A percentile compares a stretch with the other conserved stretches of the same genome.
Evolutionary conservation across 2,113 vertebrate genomes (phyloP).

Genomic region (Corythornis madagascariensis): DNA sequence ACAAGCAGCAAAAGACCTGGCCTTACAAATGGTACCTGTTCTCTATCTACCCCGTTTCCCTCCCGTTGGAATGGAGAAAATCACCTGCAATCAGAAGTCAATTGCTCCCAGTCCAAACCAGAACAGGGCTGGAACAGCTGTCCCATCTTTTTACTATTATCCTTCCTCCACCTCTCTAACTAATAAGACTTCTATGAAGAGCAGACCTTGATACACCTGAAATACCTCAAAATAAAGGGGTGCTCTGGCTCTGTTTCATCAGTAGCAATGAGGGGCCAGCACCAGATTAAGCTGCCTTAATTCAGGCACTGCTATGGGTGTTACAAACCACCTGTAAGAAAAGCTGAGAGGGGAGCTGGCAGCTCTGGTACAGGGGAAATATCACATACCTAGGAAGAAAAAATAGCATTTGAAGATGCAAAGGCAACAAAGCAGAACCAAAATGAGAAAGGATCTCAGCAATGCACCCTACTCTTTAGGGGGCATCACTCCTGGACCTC

Average conservation of each 20-base stretch:
- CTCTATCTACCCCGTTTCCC: neutral
- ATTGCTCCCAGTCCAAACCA: slow-evolving; percentile 39
- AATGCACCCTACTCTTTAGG: neutral
- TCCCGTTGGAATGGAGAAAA: slow-evolving; percentile 28
- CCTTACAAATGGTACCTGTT: neutral
- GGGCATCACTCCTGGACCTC: neutral
- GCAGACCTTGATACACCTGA: slow-evolving; percentile 9
- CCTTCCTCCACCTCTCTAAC: slow-evolving; percentile 44
- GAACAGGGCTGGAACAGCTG: slow-evolving; percentile 59
- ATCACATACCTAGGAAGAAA: neutral
- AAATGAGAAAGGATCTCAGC: neutral
- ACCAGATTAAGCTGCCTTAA: neutral
- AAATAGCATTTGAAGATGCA: neutral
- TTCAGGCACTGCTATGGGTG: neutral
- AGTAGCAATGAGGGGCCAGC: neutral
- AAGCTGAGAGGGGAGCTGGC: neutral
- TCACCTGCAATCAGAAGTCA: slow-evolving; percentile 49
- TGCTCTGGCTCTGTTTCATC: neutral
- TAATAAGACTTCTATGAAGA: neutral
- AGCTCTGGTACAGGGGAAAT: neutral
- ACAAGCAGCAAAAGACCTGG: neutral
- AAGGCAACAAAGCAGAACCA: neutral
- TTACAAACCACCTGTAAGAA: neutral
- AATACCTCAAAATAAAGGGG: neutral
- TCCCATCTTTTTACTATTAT: slow-evolving; percentile 35